These are phyloP conservation scores for Dasypogon diadema DNA, from an alignment of 2,888 invertebrate genomes.

Conservation along the genomic window DNA sequence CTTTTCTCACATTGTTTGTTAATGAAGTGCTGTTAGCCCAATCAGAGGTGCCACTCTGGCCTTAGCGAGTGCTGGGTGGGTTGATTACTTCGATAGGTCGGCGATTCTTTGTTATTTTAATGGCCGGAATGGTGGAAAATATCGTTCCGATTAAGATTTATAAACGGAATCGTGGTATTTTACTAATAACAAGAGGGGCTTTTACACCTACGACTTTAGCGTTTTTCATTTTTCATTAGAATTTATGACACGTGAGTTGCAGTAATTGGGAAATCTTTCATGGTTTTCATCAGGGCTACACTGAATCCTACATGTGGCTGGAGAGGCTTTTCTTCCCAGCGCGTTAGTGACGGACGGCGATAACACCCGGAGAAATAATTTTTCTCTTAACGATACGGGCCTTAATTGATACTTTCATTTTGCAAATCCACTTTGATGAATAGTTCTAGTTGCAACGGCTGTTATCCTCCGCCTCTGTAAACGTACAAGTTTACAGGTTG, in stretches of 20 bases:
- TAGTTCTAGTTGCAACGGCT: too few relatives aligned
- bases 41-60: conserved; percentile 33
- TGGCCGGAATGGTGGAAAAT: conserved; percentile 10
- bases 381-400: conserved; percentile 10
- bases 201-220: conserved; percentile 13
- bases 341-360: not conserved
- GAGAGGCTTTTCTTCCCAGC: not conserved
- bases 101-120: conserved; percentile 10
- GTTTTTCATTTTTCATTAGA: conserved; percentile 42
- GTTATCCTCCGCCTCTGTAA: too few relatives aligned
- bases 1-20: conserved; percentile 50
- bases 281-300: conserved; percentile 18
- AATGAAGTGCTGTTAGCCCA: conserved; percentile 38
- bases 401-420: conserved; percentile 25
- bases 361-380: conserved; percentile 3
- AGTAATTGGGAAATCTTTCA: conserved; percentile 37
- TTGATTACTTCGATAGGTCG: conserved; percentile 12
- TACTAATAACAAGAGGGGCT: conserved; percentile 14
- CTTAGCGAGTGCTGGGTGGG: conserved; percentile 3
- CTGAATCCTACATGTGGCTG: not conserved
- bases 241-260: conserved; percentile 46
- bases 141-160: conserved; percentile 29
- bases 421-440: conserved; percentile 27
- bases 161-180: conserved; percentile 2
- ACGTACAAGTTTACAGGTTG: too few relatives aligned